Evolutionary conservation across 2,797 vertebrate genomes (phyloP), one percentile per base, ranked within the genome.

Genomic region (Ispidina lecontei): DNA sequence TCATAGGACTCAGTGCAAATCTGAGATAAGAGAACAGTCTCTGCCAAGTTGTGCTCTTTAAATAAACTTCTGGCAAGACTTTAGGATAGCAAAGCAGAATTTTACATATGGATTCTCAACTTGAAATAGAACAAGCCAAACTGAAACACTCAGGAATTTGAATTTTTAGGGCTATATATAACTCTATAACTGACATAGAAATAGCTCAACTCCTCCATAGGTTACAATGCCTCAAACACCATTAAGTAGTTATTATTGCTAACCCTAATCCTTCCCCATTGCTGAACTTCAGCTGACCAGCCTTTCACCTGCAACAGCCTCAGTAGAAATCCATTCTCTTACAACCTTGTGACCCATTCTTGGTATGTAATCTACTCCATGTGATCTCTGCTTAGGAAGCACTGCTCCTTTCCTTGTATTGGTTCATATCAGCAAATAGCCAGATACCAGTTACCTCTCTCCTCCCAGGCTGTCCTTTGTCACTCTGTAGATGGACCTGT

Each of bases 61-160:
- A 94, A 87, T 85, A 88, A 88, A 69, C 25, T 39, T 94, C 12
- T 78, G 80, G 91, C 76, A 91, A 63, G 67, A 75, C 7, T 78
- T 86, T 3, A 49, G 59, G 52, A 69, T 7, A 90, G 73, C 58
- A 90, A 84, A 93, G 63, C 46, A 70, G 56, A 80, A 72, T 93
- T 92, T 93, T 73, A 68, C 58, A 62, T 71, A 84, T 33, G 51
- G 68, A 71, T 59, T 84, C 55, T 65, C 55, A 72, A 75, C 69
- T 46, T 60, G 44, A 91, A 94, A 86, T 79, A 95, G 88, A 87
- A 54, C 64, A 64, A 90, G 55, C 9, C 71, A 78, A 88, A 91
- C 0, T 59, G 25, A 76, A 41, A 93, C 26, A 93, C 26, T 12
- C 33, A 29, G 39, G 33, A 88, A 94, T 79, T 89, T 46, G 12